A percentile compares a stretch with the other conserved stretches of the same genome.
These are phyloP conservation scores for Hestina assimilis DNA, from an alignment of 1,140 invertebrate species.

Conservation along the genomic window DNA sequence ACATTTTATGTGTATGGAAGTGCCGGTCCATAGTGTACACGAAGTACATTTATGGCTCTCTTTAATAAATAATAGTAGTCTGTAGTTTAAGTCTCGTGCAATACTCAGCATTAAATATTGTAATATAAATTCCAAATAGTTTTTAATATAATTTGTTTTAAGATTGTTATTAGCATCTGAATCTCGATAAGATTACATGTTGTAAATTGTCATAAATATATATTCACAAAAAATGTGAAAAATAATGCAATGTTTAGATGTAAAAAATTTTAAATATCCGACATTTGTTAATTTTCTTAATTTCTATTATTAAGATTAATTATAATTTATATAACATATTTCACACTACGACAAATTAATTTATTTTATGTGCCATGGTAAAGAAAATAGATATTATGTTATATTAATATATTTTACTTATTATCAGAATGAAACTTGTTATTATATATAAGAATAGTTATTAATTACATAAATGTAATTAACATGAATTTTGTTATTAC, in stretches of 20 bases:
- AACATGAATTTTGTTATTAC: conserved; percentile 3
- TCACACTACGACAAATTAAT: too few species aligned
- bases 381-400: not conserved
- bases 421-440: not conserved
- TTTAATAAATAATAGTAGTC: not conserved
- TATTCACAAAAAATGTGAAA: too few species aligned
- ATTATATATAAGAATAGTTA: conserved; percentile 11
- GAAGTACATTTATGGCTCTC: too few species aligned
- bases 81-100: not conserved
- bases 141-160: too few species aligned
- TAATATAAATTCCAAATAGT: not conserved
- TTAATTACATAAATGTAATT: conserved; percentile 19
- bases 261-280: not conserved
- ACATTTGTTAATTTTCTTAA: too few species aligned
- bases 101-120: conserved; percentile 10
- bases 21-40: too few species aligned
- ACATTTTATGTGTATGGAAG: too few species aligned
- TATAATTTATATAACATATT: too few species aligned
- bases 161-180: not conserved
- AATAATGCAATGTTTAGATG: not conserved
- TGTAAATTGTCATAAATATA: too few species aligned
- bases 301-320: too few species aligned
- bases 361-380: not conserved
- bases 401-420: not conserved
- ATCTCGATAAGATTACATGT: too few species aligned